Percentiles rank a stretch among this genome's conserved stretches.
phyloP scores from a whole-genome alignment of 1,140 invertebrate genomes.

The Heliconius congener region DNA sequence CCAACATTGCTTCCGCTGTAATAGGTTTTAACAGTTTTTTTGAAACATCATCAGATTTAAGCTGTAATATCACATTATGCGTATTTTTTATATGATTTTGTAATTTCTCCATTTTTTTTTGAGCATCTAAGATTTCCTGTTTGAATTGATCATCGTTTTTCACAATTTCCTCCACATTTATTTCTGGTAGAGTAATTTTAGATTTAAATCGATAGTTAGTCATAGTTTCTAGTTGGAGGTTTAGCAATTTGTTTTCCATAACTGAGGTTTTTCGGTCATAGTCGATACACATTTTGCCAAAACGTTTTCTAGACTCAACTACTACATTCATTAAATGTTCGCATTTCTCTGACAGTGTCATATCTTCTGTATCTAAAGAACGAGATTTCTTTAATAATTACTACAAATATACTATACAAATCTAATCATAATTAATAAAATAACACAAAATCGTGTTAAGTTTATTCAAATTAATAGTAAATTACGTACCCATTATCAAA shows the following conservation, averaged over 20 bases:
- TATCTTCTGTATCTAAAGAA: conserved; percentile 48
- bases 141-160: conserved; percentile 58
- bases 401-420: background rate
- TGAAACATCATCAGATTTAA: conserved; percentile 53
- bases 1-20: conserved; percentile 49
- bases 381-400: background rate
- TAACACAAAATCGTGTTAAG: background rate
- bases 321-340: conserved; percentile 69
- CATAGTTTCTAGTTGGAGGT: conserved; percentile 56
- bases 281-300: conserved; percentile 64
- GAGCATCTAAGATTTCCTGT: conserved; percentile 48
- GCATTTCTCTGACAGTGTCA: conserved; percentile 57
- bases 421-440: background rate
- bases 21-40: conserved; percentile 51
- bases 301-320: conserved; percentile 64
- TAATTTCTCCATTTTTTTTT: conserved; percentile 52
- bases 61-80: conserved; percentile 54
- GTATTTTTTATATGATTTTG: conserved; percentile 50
- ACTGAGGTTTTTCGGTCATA: conserved; percentile 60
- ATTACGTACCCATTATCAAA: background rate
- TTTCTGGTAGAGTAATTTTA: conserved; percentile 46
- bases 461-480: background rate
- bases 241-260: conserved; percentile 63
- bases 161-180: conserved; percentile 44
- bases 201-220: conserved; percentile 55